phyloP scores from a whole-genome alignment of 2,888 invertebrate species.

The Synergus itoensis region DNA sequence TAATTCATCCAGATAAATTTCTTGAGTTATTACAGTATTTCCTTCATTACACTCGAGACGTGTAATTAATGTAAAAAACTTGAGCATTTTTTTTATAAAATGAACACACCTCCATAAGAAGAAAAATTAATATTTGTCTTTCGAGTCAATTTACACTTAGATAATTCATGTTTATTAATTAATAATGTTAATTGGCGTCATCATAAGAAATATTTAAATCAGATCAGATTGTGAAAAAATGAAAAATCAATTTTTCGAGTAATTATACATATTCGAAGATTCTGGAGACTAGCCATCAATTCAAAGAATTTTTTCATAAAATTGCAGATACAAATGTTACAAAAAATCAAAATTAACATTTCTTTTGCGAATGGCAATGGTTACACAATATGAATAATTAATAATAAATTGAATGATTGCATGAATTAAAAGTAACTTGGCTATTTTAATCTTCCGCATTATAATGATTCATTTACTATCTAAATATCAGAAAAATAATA shows the following conservation, averaged over 20 bases:
- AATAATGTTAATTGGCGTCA: no score
- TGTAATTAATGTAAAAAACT: not conserved
- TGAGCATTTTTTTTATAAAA: conserved; percentile 14
- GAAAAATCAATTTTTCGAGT: not conserved
- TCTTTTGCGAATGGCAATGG: not conserved
- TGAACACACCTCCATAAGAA: not conserved
- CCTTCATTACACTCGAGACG: no score
- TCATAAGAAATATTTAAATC: no score
- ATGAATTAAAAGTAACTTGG: not conserved
- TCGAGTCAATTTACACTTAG: no score
- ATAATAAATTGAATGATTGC: not conserved
- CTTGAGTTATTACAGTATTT: no score
- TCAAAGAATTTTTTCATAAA: not conserved
- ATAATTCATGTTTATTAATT: no score
- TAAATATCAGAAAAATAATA: not conserved
- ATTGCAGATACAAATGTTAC: not conserved
- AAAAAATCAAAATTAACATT: conserved; percentile 1
- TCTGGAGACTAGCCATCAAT: not conserved
- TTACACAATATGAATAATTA: conserved; percentile 26
- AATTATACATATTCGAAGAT: not conserved
- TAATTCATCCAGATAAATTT: no score
- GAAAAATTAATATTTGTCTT: not conserved
- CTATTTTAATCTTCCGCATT: no score
- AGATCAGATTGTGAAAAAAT: not conserved
- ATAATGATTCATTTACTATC: not conserved